These are phyloP conservation scores for Pycnonotus jocosus DNA, from an alignment of 2,113 vertebrate genomes.

Conservation along the genomic window DNA sequence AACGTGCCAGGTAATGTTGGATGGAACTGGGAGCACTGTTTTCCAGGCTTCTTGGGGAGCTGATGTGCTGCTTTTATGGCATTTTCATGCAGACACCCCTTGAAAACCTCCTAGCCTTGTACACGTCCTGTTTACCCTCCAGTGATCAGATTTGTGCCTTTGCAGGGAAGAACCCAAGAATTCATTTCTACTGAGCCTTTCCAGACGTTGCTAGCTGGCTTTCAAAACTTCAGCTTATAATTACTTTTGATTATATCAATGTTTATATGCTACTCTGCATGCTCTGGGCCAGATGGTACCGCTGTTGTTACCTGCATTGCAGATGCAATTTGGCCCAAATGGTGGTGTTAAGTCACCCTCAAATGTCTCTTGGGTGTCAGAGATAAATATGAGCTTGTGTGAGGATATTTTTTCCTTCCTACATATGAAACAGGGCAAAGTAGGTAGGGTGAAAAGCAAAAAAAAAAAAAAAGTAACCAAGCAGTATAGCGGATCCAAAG, in stretches of 20 bases:
- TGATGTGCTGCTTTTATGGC: neutral
- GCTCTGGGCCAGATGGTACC: slow-evolving; percentile 20
- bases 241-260: slow-evolving; percentile 7
- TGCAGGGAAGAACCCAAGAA: neutral
- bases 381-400: neutral
- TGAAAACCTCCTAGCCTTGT: neutral
- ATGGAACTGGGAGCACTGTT: neutral
- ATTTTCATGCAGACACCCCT: neutral
- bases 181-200: neutral
- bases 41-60: neutral
- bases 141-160: neutral
- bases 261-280: neutral
- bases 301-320: slow-evolving; percentile 48
- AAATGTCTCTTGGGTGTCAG: neutral
- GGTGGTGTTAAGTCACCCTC: slow-evolving; percentile 17
- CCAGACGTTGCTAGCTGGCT: neutral
- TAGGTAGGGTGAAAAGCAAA: neutral
- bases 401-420: neutral
- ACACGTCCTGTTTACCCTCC: neutral
- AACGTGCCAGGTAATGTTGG: neutral
- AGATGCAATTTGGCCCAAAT: slow-evolving; percentile 45
- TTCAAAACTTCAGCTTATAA: neutral
- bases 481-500: neutral
- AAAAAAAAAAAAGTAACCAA: neutral
- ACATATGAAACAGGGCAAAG: neutral